Base-by-base conservation (phyloP, 35 echinoderm and acorn worm genomes). In the Eucidaris tribuloides region DNA sequence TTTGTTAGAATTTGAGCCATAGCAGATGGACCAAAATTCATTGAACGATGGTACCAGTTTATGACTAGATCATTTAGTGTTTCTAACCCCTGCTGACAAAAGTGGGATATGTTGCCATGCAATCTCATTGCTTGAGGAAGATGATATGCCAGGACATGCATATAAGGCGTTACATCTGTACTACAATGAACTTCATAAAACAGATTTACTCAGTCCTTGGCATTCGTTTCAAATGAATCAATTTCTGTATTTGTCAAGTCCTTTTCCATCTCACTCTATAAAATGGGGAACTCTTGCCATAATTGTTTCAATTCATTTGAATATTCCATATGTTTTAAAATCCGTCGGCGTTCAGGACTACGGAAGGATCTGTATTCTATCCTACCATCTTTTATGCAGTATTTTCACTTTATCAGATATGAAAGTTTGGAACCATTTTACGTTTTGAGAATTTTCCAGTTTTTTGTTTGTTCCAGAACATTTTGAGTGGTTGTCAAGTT, bases 371-470 rank as follows among this genome's bases (percentile, higher is more conserved):
- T 40, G 64, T 79, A 77, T 61, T 92, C 76, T 45, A 86, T n/a
- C 82, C 62, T 86, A 15, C 77, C 83, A 57, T 92, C 77, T 29
- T 86, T 92, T 30, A 86, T 76, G 45, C 38, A 92, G 72, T 80
- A 92, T 41, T 5, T 77, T 77, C 45, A 81, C 61, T 19, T 42
- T 49, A 36, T 81, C 71, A 62, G 30, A 76, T 27, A 92, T 81
- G 34, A 86, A 86, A 31, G 50, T 58, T 46, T 81, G 57, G 58
- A 92, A 91, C 45, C 30, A 71, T 6, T 72, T 30, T 7, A 86
- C 64, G 31, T 92, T 55, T 36, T 71, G 32, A 55, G 76, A 19
- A 34, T 86, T 92, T 37, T 68, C 46, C 50, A 90, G 25, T 52
- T 86, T 85, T 55, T 85, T 81, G 7, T 18, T 46, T 7, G 72